Conservation (phyloP, 2,113 vertebrate species). For the Isichthys henryi region DNA sequence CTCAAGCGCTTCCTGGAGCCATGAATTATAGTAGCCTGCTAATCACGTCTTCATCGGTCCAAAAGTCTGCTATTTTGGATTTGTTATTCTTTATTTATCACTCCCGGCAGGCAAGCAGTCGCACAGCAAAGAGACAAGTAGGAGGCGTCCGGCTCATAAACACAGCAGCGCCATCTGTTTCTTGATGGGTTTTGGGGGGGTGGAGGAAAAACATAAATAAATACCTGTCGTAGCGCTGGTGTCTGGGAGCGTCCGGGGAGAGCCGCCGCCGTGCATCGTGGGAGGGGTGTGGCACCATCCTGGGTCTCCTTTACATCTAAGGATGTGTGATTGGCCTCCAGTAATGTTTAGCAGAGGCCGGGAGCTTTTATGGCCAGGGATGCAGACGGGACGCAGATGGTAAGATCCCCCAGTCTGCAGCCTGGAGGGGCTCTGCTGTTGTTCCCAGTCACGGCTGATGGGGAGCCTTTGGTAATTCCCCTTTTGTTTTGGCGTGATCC, state of each 20-base stretch:
- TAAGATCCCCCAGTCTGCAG: neutral
- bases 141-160: constrained; percentile 41
- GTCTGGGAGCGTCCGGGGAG: neutral
- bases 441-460: neutral
- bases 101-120: constrained; percentile 41
- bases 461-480: neutral
- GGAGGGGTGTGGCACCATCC: neutral
- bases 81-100: constrained; percentile 39
- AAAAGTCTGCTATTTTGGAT: constrained; percentile 41
- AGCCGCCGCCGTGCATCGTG: neutral
- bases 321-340: neutral
- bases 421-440: neutral
- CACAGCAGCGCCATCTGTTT: constrained; percentile 56
- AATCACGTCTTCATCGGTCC: constrained; percentile 45
- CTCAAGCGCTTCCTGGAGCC: constrained; percentile 1
- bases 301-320: neutral
- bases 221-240: constrained; percentile 22
- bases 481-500: constrained; percentile 2
- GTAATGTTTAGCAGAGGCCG: neutral
- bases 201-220: neutral
- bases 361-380: neutral
- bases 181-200: constrained; percentile 27
- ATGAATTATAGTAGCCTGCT: constrained; percentile 29
- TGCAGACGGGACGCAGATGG: neutral
- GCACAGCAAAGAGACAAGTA: constrained; percentile 29